Conservation (phyloP, 2,888 invertebrate genomes). For the Camptogramma bilineatum region DNA sequence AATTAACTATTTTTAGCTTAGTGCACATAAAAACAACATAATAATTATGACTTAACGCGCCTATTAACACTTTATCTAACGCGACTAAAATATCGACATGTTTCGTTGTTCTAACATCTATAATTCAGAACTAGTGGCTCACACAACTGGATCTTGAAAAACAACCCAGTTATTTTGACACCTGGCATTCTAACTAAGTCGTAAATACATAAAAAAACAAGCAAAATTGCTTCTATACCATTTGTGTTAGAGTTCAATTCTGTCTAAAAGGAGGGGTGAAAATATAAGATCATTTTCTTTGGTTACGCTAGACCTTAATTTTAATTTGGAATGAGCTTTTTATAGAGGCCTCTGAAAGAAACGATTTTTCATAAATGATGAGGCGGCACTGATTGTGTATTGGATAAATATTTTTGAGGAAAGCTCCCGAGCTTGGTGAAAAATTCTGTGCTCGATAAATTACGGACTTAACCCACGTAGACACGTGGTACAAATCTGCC, state of each 20-base stretch:
- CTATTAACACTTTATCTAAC: constrained; percentile 73
- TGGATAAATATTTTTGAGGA: constrained; percentile 82
- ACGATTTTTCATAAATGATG: constrained; percentile 84
- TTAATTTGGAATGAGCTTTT: constrained; percentile 85
- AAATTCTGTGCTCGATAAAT: constrained; percentile 64
- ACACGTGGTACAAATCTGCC: constrained; percentile 80
- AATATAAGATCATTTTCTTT: constrained; percentile 67
- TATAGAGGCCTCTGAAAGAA: constrained; percentile 79
- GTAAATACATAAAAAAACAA: constrained; percentile 55
- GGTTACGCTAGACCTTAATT: constrained; percentile 82
- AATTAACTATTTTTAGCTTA: constrained; percentile 29
- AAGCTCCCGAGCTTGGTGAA: constrained; percentile 55
- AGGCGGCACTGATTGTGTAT: constrained; percentile 82
- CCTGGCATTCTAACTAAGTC: constrained; percentile 58
- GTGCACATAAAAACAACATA: constrained; percentile 45
- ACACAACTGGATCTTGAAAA: constrained; percentile 81
- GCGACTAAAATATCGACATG: constrained; percentile 72
- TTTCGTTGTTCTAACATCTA: constrained; percentile 77
- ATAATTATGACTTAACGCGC: constrained; percentile 51
- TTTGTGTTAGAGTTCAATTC: constrained; percentile 54
- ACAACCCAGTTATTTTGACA: constrained; percentile 83
- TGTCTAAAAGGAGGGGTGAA: constrained; percentile 42
- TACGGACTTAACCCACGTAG: constrained; percentile 67
- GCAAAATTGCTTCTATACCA: constrained; percentile 49
- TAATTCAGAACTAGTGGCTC: constrained; percentile 73